These are phyloP conservation scores for Erynnis tages DNA, from an alignment of 2,888 invertebrate genomes.

Conservation along the genomic window DNA sequence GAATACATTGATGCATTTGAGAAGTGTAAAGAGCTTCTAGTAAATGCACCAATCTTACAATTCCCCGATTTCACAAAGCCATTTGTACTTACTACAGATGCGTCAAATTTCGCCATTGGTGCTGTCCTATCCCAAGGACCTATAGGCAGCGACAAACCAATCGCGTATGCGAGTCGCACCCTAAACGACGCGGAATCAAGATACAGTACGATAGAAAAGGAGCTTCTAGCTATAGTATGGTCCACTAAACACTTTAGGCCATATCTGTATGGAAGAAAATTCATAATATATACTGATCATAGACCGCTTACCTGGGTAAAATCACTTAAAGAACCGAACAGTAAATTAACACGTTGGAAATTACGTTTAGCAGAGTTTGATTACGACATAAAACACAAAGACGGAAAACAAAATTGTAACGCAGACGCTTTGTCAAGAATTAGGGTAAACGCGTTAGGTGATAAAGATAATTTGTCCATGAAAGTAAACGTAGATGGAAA, in stretches of 20 bases:
- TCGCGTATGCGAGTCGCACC: conserved; percentile 29
- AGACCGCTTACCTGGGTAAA: neutral
- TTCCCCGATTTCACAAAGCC: conserved; percentile 25
- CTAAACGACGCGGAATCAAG: conserved; percentile 15
- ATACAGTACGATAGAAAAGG: conserved; percentile 28
- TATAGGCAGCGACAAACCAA: conserved; percentile 30
- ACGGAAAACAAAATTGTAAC: conserved; percentile 26
- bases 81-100: conserved; percentile 28
- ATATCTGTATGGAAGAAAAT: conserved; percentile 25
- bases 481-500: conserved; percentile 19
- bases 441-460: conserved; percentile 14
- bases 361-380: conserved; percentile 1
- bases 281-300: neutral
- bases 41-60: conserved; percentile 24
- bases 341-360: conserved; percentile 1
- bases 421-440: conserved; percentile 30
- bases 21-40: conserved; percentile 30
- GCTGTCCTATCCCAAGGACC: conserved; percentile 33
- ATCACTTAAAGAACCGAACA: neutral
- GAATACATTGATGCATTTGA: conserved; percentile 33
- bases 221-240: conserved; percentile 27
- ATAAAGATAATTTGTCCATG: conserved; percentile 18
- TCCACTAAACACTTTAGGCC: conserved; percentile 28
- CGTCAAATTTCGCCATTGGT: conserved; percentile 29
- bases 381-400: conserved; percentile 19